phyloP scores from a whole-genome alignment of 2,888 invertebrate genomes.

The Drosophila birchii region DNA sequence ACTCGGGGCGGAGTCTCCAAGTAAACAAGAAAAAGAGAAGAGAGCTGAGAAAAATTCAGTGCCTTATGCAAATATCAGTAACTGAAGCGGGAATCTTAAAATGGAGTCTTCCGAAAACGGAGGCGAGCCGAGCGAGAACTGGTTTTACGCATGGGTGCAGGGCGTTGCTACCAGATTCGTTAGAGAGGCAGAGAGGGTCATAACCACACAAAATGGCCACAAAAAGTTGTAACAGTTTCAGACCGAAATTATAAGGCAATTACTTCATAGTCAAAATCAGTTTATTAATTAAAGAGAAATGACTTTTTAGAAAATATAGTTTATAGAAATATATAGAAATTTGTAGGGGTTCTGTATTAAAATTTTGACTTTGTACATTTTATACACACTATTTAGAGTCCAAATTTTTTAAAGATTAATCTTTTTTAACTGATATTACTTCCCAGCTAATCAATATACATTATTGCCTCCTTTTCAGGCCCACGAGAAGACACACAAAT shows the following conservation, averaged over 20 bases:
- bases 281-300: too few relatives aligned
- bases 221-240: constrained; percentile 23
- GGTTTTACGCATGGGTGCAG: constrained; percentile 79
- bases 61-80: constrained; percentile 66
- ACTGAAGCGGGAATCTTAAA: constrained; percentile 50
- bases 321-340: background rate
- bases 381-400: background rate
- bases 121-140: constrained; percentile 56
- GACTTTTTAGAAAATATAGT: too few relatives aligned
- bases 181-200: constrained; percentile 56
- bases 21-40: constrained; percentile 15
- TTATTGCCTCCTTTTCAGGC: constrained; percentile 64
- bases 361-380: background rate
- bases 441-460: background rate
- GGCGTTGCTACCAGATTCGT: constrained; percentile 23
- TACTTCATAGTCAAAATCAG: background rate
- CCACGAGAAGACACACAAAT: constrained; percentile 84
- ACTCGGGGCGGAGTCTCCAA: constrained; percentile 27
- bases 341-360: background rate
- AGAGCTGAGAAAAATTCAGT: constrained; percentile 29
- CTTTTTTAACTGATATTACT: background rate
- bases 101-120: constrained; percentile 75
- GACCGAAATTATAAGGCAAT: background rate
- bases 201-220: constrained; percentile 70
- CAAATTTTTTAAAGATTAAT: background rate